Evolutionary conservation across 2,113 vertebrate genomes (phyloP).

Genomic region (Synodontis membranacea): DNA sequence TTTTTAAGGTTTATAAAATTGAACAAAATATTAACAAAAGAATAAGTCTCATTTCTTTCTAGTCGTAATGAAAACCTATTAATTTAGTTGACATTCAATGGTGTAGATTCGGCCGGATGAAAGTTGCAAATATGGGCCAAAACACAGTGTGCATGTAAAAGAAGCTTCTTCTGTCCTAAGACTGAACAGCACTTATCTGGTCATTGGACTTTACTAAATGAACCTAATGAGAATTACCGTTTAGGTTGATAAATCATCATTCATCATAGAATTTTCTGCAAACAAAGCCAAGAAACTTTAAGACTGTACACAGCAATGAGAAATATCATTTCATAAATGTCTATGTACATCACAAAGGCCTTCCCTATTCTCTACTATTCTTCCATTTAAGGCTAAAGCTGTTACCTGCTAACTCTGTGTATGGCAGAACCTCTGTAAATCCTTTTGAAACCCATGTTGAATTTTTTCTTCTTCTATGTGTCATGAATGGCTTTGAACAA

Average conservation of each 20-base stretch:
- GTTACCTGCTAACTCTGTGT: too few relatives aligned
- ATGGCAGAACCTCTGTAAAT: too few relatives aligned
- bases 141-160: background rate
- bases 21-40: background rate
- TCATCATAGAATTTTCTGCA: background rate
- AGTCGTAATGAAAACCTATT: background rate
- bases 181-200: background rate
- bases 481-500: too few relatives aligned
- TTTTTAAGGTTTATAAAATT: background rate
- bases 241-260: background rate
- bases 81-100: background rate
- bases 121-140: background rate
- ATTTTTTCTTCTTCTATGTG: too few relatives aligned
- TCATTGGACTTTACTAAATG: background rate
- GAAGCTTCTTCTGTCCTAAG: background rate
- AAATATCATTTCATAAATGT: background rate
- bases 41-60: background rate
- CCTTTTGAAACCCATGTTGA: too few relatives aligned
- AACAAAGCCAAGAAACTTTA: background rate
- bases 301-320: background rate
- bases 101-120: background rate
- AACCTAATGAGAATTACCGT: background rate
- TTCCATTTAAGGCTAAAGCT: background rate
- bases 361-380: background rate
- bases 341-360: background rate